A percentile compares a stretch with the other conserved stretches of the same genome.
Evolutionary conservation across 2,797 vertebrate species (phyloP).

Genomic region (Toxotes lorentzi): DNA sequence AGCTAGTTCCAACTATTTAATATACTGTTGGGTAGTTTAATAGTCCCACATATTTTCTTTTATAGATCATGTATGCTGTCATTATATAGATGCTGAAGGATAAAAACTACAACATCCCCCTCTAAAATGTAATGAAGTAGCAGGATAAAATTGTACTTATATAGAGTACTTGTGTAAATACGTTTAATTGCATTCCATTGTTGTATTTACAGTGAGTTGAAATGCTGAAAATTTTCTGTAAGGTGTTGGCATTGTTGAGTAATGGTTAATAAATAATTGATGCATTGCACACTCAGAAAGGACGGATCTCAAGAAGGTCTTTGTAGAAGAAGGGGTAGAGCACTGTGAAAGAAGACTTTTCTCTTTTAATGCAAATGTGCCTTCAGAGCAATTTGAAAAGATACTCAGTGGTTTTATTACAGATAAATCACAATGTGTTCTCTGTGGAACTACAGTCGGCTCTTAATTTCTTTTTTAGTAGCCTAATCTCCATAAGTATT

Average conservation of each 20-base stretch:
- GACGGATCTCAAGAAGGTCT: not conserved
- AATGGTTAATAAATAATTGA: not conserved
- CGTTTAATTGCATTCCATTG: not conserved
- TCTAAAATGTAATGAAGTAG: not conserved
- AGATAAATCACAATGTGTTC: not conserved
- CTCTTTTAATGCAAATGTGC: constrained; percentile 11
- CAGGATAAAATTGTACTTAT: not conserved
- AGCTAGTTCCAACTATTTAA: not conserved
- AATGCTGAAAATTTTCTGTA: not conserved
- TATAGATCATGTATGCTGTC: not conserved
- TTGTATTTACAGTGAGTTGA: not conserved
- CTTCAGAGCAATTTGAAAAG: constrained; percentile 2
- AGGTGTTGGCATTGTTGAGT: not conserved
- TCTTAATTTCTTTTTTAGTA: constrained; percentile 22
- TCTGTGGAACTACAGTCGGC: not conserved
- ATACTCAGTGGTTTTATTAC: constrained; percentile 11
- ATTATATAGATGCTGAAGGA: not conserved
- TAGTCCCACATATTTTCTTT: too few species aligned
- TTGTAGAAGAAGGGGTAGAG: not conserved
- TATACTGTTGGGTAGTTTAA: not conserved
- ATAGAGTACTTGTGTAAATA: not conserved
- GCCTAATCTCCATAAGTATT: not conserved
- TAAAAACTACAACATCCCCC: not conserved
- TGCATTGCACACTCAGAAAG: constrained; percentile 8
- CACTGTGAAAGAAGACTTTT: constrained; percentile 7